Evolutionary conservation across 1,140 invertebrate genomes (phyloP).

Genomic region (Charaxes varanes): DNA sequence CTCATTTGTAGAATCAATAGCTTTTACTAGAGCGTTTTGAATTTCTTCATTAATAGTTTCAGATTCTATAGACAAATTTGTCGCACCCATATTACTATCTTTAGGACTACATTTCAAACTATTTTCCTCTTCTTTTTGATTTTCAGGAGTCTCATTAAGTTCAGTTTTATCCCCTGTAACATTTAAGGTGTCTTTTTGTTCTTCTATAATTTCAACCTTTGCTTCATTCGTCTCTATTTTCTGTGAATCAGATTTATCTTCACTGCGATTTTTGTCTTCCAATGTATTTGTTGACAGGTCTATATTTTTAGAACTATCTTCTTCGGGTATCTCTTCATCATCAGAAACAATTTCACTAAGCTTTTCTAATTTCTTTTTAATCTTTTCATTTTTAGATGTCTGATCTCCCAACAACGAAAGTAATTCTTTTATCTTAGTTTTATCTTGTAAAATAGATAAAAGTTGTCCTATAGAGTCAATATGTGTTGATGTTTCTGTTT

Average conservation of each 20-base stretch:
- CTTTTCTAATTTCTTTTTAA: conserved; percentile 59
- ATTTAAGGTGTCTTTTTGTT: conserved; percentile 2
- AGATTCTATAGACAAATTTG: no score
- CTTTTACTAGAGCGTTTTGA: no score
- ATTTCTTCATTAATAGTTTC: no score
- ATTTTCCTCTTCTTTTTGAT: conserved; percentile 7
- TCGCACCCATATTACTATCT: no score
- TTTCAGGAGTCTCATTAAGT: conserved; percentile 8
- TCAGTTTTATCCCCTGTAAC: neutral
- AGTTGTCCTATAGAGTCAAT: conserved; percentile 44
- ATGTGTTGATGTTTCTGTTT: conserved; percentile 16
- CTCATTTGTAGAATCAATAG: no score
- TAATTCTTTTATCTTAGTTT: conserved; percentile 57
- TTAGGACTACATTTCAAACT: no score
- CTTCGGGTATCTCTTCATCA: conserved; percentile 19
- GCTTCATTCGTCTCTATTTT: no score
- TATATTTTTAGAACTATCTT: neutral
- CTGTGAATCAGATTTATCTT: neutral
- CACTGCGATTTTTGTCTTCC: neutral
- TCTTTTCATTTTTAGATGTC: conserved; percentile 49
- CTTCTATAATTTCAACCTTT: neutral
- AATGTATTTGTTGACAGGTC: no score
- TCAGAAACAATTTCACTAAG: conserved; percentile 53
- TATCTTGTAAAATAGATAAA: conserved; percentile 57
- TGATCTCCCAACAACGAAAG: conserved; percentile 42